Evolutionary conservation across 2,113 vertebrate genomes (phyloP), one percentile per base, ranked within the genome.

Genomic region (Pseudopipra pipra): DNA sequence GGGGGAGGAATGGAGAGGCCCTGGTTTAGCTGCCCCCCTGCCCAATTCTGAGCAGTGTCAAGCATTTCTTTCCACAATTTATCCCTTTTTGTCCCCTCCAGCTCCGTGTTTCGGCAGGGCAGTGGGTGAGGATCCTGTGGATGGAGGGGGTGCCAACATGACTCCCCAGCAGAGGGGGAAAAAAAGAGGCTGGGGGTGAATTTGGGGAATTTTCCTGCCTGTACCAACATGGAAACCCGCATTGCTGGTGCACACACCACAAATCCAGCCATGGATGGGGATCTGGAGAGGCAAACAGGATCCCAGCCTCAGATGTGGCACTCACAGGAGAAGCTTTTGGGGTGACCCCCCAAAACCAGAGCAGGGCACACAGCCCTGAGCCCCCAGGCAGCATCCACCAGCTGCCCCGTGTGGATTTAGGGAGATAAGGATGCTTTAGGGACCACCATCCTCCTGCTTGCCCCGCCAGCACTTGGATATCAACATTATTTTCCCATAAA

Each of bases 21-120:
- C 27, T 9, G 56, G 7, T 46, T 24, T 10, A 20, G 46, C 46
- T 71, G 35, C 10, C 22, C n/a, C 25, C 8, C 28, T 4, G 30
- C 7, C 24, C 8, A 2, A 3, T 47, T 44, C 52, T 12, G 33
- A 74, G 30, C 24, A 18, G 41, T 2, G 1, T 0, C 0, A 3
- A 25, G 49, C 10, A 2, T 54, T 79, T 63, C 20, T 79, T 47
- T 1, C 18, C 30, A 12, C 3, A 0, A 11, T 59, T 79, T 14
- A 27, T 35, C 25, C 72, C 21, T 65, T 56, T 46, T 14, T 7
- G 22, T 11, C 55, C 47, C 58, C 37, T 49, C 83, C 52, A 30
- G 14, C 44, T 55, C 28, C 0, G 3, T 8, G 23, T 71, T 78
- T 44, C 25, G 9, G 66, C 28, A 35, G 66, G 46, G 39, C 2